Conservation (phyloP, 2,113 vertebrate genomes). For the Dromiciops gliroides region DNA sequence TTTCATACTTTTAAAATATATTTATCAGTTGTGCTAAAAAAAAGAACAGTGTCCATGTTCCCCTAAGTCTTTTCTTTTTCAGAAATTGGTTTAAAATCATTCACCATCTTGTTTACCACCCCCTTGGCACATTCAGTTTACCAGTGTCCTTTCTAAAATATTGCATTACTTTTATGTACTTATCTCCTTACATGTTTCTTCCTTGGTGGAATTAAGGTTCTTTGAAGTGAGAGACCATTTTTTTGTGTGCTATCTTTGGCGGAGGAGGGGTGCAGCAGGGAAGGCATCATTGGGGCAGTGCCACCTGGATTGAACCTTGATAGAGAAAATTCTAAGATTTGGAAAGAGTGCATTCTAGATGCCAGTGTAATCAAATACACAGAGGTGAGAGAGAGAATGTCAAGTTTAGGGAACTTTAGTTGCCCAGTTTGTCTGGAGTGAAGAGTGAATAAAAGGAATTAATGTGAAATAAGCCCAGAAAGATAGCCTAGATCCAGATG, state of each 20-base stretch:
- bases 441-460: neutral
- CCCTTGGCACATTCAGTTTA: neutral
- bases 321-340: neutral
- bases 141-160: neutral
- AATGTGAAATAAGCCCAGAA: neutral
- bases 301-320: neutral
- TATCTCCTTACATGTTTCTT: neutral
- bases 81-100: neutral
- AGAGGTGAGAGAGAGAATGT: neutral
- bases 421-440: neutral
- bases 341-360: neutral
- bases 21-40: too few relatives aligned
- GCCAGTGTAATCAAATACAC: neutral
- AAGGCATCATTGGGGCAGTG: neutral
- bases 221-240: neutral
- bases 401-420: neutral
- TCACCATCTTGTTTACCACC: neutral
- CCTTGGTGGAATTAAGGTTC: neutral
- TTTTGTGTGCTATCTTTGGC: neutral
- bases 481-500: neutral
- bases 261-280: neutral
- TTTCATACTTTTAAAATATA: too few relatives aligned
- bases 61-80: neutral
- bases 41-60: neutral
- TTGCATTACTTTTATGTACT: neutral